phyloP scores from a whole-genome alignment of 2,888 invertebrate genomes.

The Pollenia angustigena region DNA sequence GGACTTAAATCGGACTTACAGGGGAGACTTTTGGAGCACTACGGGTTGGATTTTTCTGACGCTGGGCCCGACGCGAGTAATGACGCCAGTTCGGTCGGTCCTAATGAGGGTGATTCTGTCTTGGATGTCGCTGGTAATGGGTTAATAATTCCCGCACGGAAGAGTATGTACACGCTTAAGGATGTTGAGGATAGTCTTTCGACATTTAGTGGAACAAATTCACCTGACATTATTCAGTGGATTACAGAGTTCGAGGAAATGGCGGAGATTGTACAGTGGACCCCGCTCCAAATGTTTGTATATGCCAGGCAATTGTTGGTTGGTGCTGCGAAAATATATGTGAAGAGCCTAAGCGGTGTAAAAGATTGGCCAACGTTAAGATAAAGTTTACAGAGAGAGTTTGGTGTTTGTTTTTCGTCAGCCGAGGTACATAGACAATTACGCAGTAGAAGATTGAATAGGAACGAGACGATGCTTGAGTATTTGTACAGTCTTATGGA shows the following conservation, averaged over 20 bases:
- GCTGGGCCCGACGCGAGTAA: neutral
- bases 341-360: constrained; percentile 39
- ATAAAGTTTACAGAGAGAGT: constrained; percentile 16
- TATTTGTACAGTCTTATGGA: too few species aligned
- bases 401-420: constrained; percentile 2
- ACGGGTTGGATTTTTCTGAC: neutral
- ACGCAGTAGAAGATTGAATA: neutral
- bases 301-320: constrained; percentile 51
- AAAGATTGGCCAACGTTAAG: constrained; percentile 39
- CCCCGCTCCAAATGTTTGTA: constrained; percentile 32
- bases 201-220: constrained; percentile 12
- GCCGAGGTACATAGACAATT: constrained; percentile 11
- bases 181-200: constrained; percentile 47
- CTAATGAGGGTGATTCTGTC: neutral
- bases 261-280: constrained; percentile 2
- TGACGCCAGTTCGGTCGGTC: neutral
- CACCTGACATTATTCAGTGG: constrained; percentile 33
- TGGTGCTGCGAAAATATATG: constrained; percentile 53
- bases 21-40: constrained; percentile 5
- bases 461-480: too few species aligned
- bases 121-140: neutral
- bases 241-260: constrained; percentile 21
- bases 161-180: constrained; percentile 24
- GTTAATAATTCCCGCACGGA: constrained; percentile 1
- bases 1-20: neutral